phyloP scores from a whole-genome alignment of 2,888 invertebrate species.

The Agrenia bidenticulata region DNA sequence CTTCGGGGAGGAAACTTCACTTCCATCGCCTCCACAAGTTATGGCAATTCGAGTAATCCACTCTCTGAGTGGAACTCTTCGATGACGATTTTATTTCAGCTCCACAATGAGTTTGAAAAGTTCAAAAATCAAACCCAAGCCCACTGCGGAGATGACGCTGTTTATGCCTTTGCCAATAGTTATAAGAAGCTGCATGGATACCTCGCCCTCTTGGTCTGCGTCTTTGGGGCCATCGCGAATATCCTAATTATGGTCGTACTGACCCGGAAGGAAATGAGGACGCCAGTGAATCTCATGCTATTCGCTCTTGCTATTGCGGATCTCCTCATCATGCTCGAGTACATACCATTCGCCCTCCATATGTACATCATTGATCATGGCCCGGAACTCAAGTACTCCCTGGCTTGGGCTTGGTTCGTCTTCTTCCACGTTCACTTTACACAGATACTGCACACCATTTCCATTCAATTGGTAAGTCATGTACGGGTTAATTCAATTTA shows the following conservation, averaged over 20 bases:
- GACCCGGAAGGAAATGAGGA: conserved; percentile 75
- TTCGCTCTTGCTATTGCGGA: conserved; percentile 67
- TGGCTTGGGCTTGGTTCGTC: conserved; percentile 71
- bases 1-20: neutral
- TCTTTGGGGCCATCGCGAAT: conserved; percentile 84
- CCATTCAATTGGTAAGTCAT: conserved; percentile 70
- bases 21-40: neutral
- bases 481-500: no score
- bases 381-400: conserved; percentile 62
- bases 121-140: conserved; percentile 14
- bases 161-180: conserved; percentile 52
- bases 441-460: conserved; percentile 76
- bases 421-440: conserved; percentile 80
- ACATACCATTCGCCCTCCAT: conserved; percentile 72
- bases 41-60: neutral
- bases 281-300: conserved; percentile 75
- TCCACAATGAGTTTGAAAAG: conserved; percentile 8
- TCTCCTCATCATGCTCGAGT: conserved; percentile 85
- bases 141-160: conserved; percentile 15
- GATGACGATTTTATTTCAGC: conserved; percentile 19
- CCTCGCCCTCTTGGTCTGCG: conserved; percentile 76
- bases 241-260: conserved; percentile 82
- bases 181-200: conserved; percentile 77
- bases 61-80: conserved; percentile 6
- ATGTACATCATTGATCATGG: conserved; percentile 60